These are phyloP conservation scores for Decapterus maruadsi DNA, from an alignment of 2,797 vertebrate genomes.

Conservation along the genomic window DNA sequence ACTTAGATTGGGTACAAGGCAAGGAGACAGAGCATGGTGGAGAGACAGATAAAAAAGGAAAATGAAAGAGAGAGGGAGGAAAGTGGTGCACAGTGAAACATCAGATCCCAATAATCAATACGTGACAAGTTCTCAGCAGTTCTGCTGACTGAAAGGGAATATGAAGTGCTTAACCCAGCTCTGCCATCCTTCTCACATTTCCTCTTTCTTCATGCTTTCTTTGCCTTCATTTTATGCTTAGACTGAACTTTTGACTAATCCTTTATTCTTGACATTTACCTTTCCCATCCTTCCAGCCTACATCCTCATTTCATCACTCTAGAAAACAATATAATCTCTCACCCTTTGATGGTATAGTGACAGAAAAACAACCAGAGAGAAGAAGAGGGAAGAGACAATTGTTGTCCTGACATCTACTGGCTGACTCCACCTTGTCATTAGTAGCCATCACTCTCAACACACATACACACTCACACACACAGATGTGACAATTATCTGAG, in stretches of 20 bases:
- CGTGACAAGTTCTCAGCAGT: constrained; percentile 61
- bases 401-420: constrained; percentile 51
- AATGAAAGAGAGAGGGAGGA: constrained; percentile 23
- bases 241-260: constrained; percentile 32
- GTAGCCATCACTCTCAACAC: constrained; percentile 42
- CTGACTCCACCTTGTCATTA: constrained; percentile 53
- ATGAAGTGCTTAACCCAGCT: constrained; percentile 31
- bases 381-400: constrained; percentile 18
- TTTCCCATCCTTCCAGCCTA: constrained; percentile 7
- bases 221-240: constrained; percentile 29
- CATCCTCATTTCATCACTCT: constrained; percentile 35
- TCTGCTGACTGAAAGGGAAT: constrained; percentile 68
- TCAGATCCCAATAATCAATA: constrained; percentile 73
- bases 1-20: constrained; percentile 62
- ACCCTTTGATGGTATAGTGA: constrained; percentile 32
- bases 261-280: constrained; percentile 41
- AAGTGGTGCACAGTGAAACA: constrained; percentile 43
- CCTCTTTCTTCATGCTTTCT: constrained; percentile 25
- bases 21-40: constrained; percentile 28
- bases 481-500: constrained; percentile 52
- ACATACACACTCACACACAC: constrained; percentile 12
- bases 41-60: constrained; percentile 48
- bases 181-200: constrained; percentile 10
- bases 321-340: constrained; percentile 24
- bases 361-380: constrained; percentile 46